Conservation (phyloP, 2,888 invertebrate species). For the Limnephilus rhombicus region DNA sequence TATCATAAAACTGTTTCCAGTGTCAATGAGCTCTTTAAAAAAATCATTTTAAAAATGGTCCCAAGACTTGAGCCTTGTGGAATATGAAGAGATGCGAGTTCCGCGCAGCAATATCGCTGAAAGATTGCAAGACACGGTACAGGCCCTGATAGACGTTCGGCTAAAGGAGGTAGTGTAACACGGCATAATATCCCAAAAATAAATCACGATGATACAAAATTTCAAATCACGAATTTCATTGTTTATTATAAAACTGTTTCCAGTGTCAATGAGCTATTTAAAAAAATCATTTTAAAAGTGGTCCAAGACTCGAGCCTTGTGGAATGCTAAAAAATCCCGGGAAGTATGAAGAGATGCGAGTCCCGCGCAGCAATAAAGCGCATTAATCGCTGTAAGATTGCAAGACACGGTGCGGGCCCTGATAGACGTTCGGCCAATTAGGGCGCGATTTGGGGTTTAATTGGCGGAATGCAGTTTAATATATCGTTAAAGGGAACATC, state of each 20-base stretch:
- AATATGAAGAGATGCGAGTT: neutral
- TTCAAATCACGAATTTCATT: too few species aligned
- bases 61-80: neutral
- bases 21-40: too few species aligned
- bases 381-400: neutral
- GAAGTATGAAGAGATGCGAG: neutral
- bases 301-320: neutral
- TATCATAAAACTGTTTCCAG: too few species aligned
- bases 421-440: neutral
- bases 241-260: too few species aligned
- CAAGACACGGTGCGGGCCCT: neutral
- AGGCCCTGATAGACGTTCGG: neutral
- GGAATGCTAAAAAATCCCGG: neutral
- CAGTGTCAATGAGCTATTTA: neutral
- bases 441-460: neutral
- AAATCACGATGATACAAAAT: too few species aligned
- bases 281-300: neutral
- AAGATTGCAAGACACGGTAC: neutral
- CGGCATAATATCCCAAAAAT: too few species aligned
- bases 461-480: neutral
- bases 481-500: neutral
- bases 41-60: neutral
- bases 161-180: too few species aligned
- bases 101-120: neutral
- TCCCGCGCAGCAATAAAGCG: neutral